Evolutionary conservation across 2,797 vertebrate species (phyloP).

Genomic region (Chelon auratus): DNA sequence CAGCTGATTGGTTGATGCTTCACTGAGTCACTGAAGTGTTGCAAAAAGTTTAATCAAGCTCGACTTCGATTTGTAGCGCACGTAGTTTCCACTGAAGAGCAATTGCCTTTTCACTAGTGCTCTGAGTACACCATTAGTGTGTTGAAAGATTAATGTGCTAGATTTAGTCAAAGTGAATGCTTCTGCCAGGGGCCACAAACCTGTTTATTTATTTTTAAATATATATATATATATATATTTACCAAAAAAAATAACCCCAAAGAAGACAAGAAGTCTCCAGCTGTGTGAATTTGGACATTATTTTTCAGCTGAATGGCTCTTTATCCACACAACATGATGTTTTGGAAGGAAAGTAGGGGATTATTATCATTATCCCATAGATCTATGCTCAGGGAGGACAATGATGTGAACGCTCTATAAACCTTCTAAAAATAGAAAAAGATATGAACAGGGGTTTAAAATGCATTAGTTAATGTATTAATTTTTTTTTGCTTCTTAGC

Average conservation of each 20-base stretch:
- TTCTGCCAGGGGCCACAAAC: too few species aligned
- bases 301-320: conserved; percentile 31
- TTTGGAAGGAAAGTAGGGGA: conserved; percentile 7
- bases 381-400: conserved; percentile 18
- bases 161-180: too few species aligned
- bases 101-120: too few species aligned
- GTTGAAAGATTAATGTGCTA: too few species aligned
- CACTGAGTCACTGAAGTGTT: too few species aligned
- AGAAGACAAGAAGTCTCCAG: background rate
- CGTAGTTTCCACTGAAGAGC: too few species aligned
- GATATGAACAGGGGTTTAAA: conserved; percentile 8
- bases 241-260: background rate
- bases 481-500: background rate
- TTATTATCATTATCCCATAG: conserved; percentile 38
- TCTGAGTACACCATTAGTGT: too few species aligned
- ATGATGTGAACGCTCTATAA: background rate
- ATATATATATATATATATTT: background rate
- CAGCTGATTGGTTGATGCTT: too few species aligned
- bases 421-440: conserved; percentile 6
- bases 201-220: too few species aligned
- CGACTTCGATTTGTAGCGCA: too few species aligned
- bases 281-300: conserved; percentile 8
- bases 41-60: too few species aligned
- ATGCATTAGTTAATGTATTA: background rate
- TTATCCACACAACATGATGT: conserved; percentile 33